phyloP scores from a whole-genome alignment of 2,113 vertebrate species.

The Oostethus manadensis region DNA sequence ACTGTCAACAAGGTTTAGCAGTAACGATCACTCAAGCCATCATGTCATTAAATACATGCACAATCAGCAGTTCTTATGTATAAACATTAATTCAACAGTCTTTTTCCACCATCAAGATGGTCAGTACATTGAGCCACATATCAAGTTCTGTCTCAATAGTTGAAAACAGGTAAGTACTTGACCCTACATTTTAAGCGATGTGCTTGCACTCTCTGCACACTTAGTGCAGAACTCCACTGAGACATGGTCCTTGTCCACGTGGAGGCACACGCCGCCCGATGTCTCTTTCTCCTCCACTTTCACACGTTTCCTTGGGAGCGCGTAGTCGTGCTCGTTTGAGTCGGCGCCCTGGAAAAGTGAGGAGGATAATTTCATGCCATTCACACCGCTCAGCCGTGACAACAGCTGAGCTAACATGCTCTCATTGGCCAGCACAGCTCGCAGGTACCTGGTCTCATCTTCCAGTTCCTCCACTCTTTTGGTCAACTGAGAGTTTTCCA shows the following conservation, averaged over 20 bases:
- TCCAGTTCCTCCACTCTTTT: conserved; percentile 87
- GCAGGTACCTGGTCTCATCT: conserved; percentile 90
- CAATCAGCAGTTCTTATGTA: conserved; percentile 42
- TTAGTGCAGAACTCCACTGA: conserved; percentile 97
- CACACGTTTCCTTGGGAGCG: conserved; percentile 75
- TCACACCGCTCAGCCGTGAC: conserved; percentile 85
- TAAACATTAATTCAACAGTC: conserved; percentile 45
- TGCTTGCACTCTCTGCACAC: conserved; percentile 86
- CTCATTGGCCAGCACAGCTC: conserved; percentile 94
- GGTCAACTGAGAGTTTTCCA: conserved; percentile 81
- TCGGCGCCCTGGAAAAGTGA: conserved; percentile 85
- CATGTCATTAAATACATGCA: conserved; percentile 54
- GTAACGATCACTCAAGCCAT: conserved; percentile 80
- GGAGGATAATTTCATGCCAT: conserved; percentile 89
- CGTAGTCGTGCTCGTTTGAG: conserved; percentile 80
- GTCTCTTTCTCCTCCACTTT: conserved; percentile 76
- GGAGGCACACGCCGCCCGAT: conserved; percentile 87
- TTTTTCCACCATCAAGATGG: conserved; percentile 48
- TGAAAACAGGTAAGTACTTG: conserved; percentile 81
- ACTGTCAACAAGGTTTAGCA: conserved; percentile 99
- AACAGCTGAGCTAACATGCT: conserved; percentile 88
- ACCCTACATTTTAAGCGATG: conserved; percentile 94
- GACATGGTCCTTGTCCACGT: conserved; percentile 93
- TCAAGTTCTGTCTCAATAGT: conserved; percentile 66
- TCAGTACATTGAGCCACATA: conserved; percentile 53